These are phyloP conservation scores for Myotis pilosus DNA, from an alignment of 2,797 vertebrate genomes.

Conservation along the genomic window DNA sequence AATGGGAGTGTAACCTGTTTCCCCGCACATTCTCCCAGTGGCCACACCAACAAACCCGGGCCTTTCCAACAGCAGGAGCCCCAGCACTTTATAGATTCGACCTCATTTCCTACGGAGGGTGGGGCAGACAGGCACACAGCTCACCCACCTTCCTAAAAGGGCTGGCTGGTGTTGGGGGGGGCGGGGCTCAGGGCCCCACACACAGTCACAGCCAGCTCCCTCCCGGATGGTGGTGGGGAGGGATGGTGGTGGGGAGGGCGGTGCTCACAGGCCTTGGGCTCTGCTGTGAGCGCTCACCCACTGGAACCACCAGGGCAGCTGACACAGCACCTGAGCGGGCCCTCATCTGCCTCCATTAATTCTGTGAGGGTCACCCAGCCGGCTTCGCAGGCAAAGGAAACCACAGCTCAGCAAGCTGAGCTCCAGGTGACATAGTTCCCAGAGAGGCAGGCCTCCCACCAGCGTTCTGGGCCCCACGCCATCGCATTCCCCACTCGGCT, in stretches of 20 bases:
- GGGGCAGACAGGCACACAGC: not conserved
- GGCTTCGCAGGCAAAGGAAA: not conserved
- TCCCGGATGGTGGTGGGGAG: not conserved
- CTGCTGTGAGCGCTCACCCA: not conserved
- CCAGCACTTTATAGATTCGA: not conserved
- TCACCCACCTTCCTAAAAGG: not conserved
- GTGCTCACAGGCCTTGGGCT: not conserved
- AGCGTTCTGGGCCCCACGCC: not conserved
- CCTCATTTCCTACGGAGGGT: not conserved
- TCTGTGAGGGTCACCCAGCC: not conserved
- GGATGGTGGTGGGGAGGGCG: accelerated
- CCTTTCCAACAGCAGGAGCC: not conserved
- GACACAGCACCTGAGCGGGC: not conserved
- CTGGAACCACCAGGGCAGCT: accelerated
- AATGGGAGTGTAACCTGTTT: not conserved
- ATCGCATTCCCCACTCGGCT: not conserved
- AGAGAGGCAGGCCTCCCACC: not conserved
- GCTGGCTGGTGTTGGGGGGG: not conserved
- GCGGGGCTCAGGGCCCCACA: not conserved
- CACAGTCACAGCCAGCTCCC: not conserved
- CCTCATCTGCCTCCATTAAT: not conserved
- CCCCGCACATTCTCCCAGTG: not conserved
- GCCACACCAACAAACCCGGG: not conserved
- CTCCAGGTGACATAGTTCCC: not conserved
- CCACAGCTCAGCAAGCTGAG: not conserved